Conservation (phyloP, 2,113 vertebrate species). For the Oophaga pumilio region DNA sequence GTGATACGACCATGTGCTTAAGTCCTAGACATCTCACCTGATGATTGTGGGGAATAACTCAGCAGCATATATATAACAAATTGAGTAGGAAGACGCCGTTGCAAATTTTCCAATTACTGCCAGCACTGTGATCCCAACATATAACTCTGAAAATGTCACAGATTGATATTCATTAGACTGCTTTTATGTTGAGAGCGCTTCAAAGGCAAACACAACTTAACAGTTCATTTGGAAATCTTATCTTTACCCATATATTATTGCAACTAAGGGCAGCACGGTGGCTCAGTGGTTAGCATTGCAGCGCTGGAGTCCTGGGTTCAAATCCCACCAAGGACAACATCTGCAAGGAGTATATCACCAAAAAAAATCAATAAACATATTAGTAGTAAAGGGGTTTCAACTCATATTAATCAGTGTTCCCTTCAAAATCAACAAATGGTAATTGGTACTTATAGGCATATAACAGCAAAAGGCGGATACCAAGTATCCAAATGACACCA, state of each 20-base stretch:
- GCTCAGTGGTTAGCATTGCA: too few relatives aligned
- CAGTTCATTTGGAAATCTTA: neutral
- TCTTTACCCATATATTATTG: neutral
- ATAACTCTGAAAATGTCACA: constrained; percentile 65
- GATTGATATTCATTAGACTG: neutral
- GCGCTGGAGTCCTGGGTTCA: too few relatives aligned
- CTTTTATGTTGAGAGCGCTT: neutral
- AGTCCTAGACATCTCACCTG: constrained; percentile 71
- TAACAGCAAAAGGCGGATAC: too few relatives aligned
- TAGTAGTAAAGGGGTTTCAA: too few relatives aligned
- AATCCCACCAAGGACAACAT: too few relatives aligned
- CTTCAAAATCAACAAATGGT: too few relatives aligned
- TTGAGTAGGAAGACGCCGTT: constrained; percentile 66
- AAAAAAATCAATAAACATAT: too few relatives aligned
- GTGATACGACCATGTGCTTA: neutral
- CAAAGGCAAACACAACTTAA: neutral
- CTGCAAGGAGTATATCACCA: too few relatives aligned
- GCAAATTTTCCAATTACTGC: constrained; percentile 77
- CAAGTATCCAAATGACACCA: too few relatives aligned
- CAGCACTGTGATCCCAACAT: constrained; percentile 66
- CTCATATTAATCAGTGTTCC: too few relatives aligned
- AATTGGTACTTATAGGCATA: too few relatives aligned
- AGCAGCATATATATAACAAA: constrained; percentile 77
- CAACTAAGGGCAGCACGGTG: too few relatives aligned
- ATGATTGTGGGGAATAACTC: constrained; percentile 85